Base-by-base conservation (phyloP, 1,140 invertebrate genomes). In the Calliopsis andreniformis region DNA sequence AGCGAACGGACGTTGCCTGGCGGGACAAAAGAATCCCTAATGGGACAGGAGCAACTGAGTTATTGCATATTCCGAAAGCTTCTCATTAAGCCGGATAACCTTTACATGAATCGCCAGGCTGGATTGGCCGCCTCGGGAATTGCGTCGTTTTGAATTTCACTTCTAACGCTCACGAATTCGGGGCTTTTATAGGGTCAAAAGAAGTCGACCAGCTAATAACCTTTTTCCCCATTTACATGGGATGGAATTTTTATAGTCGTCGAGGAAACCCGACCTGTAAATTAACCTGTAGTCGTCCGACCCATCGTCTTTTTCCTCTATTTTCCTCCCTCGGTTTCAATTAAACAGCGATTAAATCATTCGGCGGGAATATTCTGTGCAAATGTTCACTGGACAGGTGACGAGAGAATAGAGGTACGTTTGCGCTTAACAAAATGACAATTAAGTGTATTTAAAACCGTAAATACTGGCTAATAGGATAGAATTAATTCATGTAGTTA, bases 1-100 rank as follows among this genome's bases (percentile, higher is more conserved):
- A 3, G 10, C 43, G 43, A 7, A 18, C 2, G 28, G n/a, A 18
- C 28, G 59, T 39, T 55, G 47, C 14, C 55, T 23, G 25, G 45
- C 63, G 30, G 51, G 28, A 78, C 69, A 73, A 78, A 64, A 73
- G 76, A 78, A 78, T 78, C 10, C 45, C 28, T 73, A 78, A 73
- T 67, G 62, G 49, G 61, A 61, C 25, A 39, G n/a, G n/a, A 53
- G 47, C 25, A 64, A 45, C 51, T 28, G 23, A 10, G 43, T n/a
- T 32, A 53, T 63, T 61, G 61, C 70, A 51, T 59, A 73, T 73
- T 73, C 62, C 49, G 42, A 12, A 53, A 73, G 53, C 45, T 66
- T 61, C 69, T 73, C 62, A 66, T 78, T 78, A 78, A 73, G 43
- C 12, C 23, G 62, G 53, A 61, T 78, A 66, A 73, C 61, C 18